phyloP scores from a whole-genome alignment of 2,113 vertebrate genomes.

The Epinephelus cyanopodus region DNA sequence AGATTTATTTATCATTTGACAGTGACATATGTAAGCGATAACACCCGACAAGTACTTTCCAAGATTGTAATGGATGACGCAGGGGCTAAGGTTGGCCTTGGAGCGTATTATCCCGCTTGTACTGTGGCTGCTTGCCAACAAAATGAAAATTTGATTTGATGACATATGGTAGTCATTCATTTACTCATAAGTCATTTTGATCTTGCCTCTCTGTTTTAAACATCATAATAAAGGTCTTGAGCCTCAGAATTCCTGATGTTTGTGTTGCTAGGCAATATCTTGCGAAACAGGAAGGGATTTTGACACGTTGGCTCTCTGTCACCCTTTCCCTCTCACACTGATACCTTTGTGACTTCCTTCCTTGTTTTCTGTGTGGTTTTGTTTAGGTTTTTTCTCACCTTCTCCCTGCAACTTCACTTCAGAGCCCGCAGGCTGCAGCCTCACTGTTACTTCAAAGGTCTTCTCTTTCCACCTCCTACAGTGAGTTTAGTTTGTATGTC shows the following conservation, averaged over 20 bases:
- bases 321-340: not conserved
- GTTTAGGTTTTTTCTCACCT: not conserved
- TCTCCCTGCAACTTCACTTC: not conserved
- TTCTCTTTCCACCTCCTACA: not conserved
- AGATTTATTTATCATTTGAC: not conserved
- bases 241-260: not conserved
- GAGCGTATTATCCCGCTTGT: not conserved
- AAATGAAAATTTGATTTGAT: not conserved
- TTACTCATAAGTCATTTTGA: not conserved
- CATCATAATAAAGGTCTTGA: constrained; percentile 1
- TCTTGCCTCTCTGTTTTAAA: not conserved
- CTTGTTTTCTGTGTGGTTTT: not conserved
- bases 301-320: not conserved
- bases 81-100: no score
- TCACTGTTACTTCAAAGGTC: not conserved
- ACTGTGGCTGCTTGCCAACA: not conserved
- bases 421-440: not conserved
- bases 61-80: not conserved
- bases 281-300: not conserved
- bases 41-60: not conserved
- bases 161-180: not conserved
- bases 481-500: not conserved
- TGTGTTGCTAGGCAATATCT: not conserved
- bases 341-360: not conserved
- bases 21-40: not conserved